Conservation (phyloP, 2,113 vertebrate species). For the Actinemys pallida region DNA sequence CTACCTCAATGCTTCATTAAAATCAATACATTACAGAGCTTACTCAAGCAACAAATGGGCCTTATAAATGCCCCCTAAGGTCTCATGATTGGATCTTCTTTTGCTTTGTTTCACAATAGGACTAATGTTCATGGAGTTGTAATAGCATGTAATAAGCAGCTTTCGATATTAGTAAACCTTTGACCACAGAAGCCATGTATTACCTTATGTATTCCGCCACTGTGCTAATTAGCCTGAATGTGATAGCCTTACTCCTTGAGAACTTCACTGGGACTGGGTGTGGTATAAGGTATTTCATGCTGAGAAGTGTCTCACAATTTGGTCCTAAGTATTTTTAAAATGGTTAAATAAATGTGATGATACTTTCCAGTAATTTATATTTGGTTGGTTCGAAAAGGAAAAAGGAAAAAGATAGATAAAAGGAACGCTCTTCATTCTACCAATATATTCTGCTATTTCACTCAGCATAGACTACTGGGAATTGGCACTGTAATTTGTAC, state of each 20-base stretch:
- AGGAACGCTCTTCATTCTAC: conserved; percentile 35
- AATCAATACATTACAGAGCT: not conserved
- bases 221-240: not conserved
- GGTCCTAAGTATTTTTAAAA: conserved; percentile 40
- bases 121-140: not conserved
- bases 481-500: conserved; percentile 14
- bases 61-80: not conserved
- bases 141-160: not conserved
- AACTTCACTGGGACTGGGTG: not conserved
- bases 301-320: conserved; percentile 19
- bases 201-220: accelerated
- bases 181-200: not conserved
- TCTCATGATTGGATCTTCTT: not conserved
- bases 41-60: not conserved
- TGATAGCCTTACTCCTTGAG: not conserved
- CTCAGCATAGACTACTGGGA: conserved; percentile 11
- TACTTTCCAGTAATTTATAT: not conserved
- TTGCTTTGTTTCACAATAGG: not conserved
- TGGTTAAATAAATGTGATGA: conserved; percentile 30
- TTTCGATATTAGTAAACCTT: not conserved
- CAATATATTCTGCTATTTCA: conserved; percentile 42
- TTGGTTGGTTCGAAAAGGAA: conserved; percentile 5
- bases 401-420: not conserved
- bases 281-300: not conserved
- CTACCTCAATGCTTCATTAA: not conserved